These are phyloP conservation scores for Platyura marginata DNA, from an alignment of 1,140 invertebrate species.

Conservation along the genomic window DNA sequence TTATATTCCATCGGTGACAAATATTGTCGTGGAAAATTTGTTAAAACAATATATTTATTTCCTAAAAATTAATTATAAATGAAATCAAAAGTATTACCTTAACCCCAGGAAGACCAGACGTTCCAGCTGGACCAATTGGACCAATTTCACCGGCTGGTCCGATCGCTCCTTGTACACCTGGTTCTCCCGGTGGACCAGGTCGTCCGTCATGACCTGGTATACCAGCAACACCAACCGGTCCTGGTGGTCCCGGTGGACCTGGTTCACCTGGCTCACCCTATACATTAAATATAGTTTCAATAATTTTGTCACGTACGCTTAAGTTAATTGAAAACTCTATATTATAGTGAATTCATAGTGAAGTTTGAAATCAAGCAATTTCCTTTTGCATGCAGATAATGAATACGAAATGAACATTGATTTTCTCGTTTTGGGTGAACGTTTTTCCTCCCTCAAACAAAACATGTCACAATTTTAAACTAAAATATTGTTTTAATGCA, in stretches of 20 bases:
- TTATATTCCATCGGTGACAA: no score
- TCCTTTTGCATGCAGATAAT: no score
- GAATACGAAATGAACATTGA: no score
- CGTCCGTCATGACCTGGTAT: slow-evolving; percentile 60
- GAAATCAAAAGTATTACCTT: no score
- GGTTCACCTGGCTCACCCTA: slow-evolving; percentile 82
- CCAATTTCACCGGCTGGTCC: slow-evolving; percentile 26
- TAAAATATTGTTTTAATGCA: no score
- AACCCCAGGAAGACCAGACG: slow-evolving; percentile 45
- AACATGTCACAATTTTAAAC: no score
- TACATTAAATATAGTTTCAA: neutral
- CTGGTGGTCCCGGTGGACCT: slow-evolving; percentile 70
- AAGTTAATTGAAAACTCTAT: no score
- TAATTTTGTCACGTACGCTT: neutral
- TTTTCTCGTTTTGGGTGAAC: no score
- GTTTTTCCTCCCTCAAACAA: no score
- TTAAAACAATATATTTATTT: neutral
- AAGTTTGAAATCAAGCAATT: no score
- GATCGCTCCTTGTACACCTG: slow-evolving; percentile 26
- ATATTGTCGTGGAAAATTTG: neutral
- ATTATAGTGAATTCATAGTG: no score
- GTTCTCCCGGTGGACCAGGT: slow-evolving; percentile 21
- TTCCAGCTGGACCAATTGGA: slow-evolving; percentile 45
- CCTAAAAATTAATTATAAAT: slow-evolving; percentile 1
- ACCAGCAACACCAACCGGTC: slow-evolving; percentile 54